phyloP scores from a whole-genome alignment of 2,888 invertebrate species.

The Xestobium rufovillosum region DNA sequence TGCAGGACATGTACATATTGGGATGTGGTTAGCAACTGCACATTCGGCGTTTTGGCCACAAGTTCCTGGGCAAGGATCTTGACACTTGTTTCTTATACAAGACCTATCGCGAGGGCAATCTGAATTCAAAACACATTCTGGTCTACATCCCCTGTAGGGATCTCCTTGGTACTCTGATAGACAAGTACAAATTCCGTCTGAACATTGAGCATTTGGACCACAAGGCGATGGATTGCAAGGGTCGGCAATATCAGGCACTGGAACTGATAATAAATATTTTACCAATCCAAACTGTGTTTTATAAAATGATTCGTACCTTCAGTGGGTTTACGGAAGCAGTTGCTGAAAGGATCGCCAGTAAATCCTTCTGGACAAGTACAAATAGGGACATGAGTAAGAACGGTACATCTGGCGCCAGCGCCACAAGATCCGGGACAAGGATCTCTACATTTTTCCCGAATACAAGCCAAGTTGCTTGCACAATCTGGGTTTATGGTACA shows the following conservation, averaged over 20 bases:
- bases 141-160: slow-evolving; percentile 69
- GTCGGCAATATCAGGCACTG: slow-evolving; percentile 36
- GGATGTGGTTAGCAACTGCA: slow-evolving; percentile 67
- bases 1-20: slow-evolving; percentile 64
- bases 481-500: slow-evolving; percentile 59
- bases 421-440: slow-evolving; percentile 61
- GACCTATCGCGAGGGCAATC: slow-evolving; percentile 66
- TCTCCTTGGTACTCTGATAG: slow-evolving; percentile 67
- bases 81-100: slow-evolving; percentile 66
- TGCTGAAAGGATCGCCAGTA: slow-evolving; percentile 56
- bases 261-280: slow-evolving; percentile 41
- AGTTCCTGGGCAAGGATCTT: slow-evolving; percentile 70
- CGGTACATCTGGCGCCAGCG: slow-evolving; percentile 53
- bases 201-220: slow-evolving; percentile 66
- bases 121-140: slow-evolving; percentile 69
- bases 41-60: slow-evolving; percentile 72
- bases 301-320: slow-evolving; percentile 30
- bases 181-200: slow-evolving; percentile 63
- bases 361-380: slow-evolving; percentile 57
- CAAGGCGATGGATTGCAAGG: slow-evolving; percentile 52
- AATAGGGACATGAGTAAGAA: slow-evolving; percentile 61
- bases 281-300: background rate
- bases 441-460: slow-evolving; percentile 50
- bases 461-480: slow-evolving; percentile 50
- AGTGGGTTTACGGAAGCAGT: slow-evolving; percentile 47